These are phyloP conservation scores for Arvicanthis niloticus DNA, from an alignment of 2,113 vertebrate genomes.

Conservation along the genomic window DNA sequence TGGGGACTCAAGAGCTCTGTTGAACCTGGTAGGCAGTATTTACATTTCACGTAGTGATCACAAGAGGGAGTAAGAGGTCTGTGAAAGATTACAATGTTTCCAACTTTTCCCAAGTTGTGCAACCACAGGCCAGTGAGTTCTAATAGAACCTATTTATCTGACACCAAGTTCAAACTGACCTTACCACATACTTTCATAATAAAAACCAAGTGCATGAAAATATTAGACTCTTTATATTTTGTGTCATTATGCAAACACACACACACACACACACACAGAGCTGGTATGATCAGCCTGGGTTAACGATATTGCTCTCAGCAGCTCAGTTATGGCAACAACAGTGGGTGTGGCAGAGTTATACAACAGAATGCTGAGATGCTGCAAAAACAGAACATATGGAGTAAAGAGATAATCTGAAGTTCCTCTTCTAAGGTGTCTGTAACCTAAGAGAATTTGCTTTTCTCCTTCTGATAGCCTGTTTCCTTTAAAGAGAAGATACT, in stretches of 20 bases:
- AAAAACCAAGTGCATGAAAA: conserved; percentile 33
- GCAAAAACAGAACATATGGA: not conserved
- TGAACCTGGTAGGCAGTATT: not conserved
- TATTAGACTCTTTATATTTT: conserved; percentile 1
- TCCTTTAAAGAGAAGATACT: not conserved
- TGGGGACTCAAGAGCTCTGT: not conserved
- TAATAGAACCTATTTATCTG: not conserved
- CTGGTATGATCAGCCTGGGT: not conserved
- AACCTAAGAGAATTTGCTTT: conserved; percentile 8
- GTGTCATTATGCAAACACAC: not conserved
- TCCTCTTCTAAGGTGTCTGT: not conserved
- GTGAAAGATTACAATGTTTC: conserved; percentile 17
- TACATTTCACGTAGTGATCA: conserved; percentile 74
- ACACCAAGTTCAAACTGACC: not conserved
- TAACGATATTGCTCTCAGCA: conserved; percentile 12
- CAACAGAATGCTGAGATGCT: not conserved
- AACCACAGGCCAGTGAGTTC: not conserved
- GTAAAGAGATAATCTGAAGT: conserved; percentile 40
- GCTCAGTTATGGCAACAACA: not conserved
- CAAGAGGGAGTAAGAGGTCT: conserved; percentile 86
- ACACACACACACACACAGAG: not conserved
- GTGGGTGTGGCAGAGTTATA: not conserved
- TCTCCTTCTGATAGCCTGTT: not conserved
- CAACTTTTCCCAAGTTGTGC: not conserved
- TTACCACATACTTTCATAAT: not conserved